Evolutionary conservation across 2,888 invertebrate species (phyloP).

Genomic region (Dioctria linearis): DNA sequence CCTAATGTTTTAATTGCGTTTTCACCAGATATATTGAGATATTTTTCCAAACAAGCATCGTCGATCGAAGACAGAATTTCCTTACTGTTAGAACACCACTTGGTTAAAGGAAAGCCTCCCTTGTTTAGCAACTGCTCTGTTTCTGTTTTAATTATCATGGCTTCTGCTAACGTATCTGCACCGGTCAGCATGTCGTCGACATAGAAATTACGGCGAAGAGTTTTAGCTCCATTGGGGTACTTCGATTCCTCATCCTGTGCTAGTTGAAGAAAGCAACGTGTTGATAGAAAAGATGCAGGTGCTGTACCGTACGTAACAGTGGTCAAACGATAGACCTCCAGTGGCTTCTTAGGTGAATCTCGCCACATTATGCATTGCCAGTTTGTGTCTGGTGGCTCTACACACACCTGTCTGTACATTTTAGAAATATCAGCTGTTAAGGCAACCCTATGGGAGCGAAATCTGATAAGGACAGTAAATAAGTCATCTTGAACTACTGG

Average conservation of each 20-base stretch:
- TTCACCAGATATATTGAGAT: too few species aligned
- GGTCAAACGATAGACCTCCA: slow-evolving; percentile 42
- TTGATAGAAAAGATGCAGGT: slow-evolving; percentile 58
- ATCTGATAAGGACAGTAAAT: slow-evolving; percentile 54
- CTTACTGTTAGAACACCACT: too few species aligned
- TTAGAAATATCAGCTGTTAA: slow-evolving; percentile 55
- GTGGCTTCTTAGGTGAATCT: too few species aligned
- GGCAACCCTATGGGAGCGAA: slow-evolving; percentile 29
- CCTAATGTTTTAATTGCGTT: too few species aligned
- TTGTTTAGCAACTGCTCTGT: too few species aligned
- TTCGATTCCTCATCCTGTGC: slow-evolving; percentile 12
- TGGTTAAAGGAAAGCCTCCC: too few species aligned
- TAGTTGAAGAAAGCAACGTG: slow-evolving; percentile 36
- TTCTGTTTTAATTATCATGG: too few species aligned
- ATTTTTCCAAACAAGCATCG: too few species aligned
- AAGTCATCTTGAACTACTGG: slow-evolving; percentile 56
- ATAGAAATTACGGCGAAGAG: background rate
- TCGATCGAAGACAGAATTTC: too few species aligned
- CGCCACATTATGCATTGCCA: background rate
- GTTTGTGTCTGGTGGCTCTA: slow-evolving; percentile 56
- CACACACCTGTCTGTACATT: slow-evolving; percentile 51
- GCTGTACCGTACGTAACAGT: slow-evolving; percentile 58
- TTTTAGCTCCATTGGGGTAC: slow-evolving; percentile 12
- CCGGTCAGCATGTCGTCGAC: too few species aligned
- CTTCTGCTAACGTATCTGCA: too few species aligned